A percentile compares a stretch with the other conserved stretches of the same genome.
These are phyloP conservation scores for Diarsia brunnea DNA, from an alignment of 2,888 invertebrate genomes.

Conservation along the genomic window DNA sequence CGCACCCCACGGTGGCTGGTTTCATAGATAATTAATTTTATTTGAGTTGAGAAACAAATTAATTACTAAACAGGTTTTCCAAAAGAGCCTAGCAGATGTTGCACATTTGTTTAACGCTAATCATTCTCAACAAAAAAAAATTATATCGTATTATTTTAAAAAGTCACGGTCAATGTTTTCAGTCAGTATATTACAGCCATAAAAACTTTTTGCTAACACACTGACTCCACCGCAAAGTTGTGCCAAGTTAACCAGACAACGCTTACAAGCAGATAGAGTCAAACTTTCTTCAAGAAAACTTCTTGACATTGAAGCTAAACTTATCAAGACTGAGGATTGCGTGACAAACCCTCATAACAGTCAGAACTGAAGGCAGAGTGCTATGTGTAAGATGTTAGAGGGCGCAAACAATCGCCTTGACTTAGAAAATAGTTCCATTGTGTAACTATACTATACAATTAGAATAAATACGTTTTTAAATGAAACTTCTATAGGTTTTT, in stretches of 20 bases:
- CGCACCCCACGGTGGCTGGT: too few species aligned
- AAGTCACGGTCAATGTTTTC: background rate
- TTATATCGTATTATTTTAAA: background rate
- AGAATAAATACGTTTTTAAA: background rate
- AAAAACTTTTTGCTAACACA: background rate
- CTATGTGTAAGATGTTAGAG: conserved; percentile 49
- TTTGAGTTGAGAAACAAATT: background rate
- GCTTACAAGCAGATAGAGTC: conserved; percentile 11
- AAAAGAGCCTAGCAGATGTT: background rate
- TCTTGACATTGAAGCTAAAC: conserved; percentile 58
- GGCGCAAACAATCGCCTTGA: conserved; percentile 67
- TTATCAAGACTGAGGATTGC: conserved; percentile 46
- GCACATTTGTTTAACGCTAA: background rate
- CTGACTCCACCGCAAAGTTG: conserved; percentile 13
- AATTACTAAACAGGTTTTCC: background rate
- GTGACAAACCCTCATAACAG: conserved; percentile 60
- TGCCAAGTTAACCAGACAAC: conserved; percentile 8
- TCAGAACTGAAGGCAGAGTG: conserved; percentile 36
- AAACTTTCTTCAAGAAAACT: conserved; percentile 49
- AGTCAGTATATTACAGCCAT: background rate
- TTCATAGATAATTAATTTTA: too few species aligned
- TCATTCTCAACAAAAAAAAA: background rate
- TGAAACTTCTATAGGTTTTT: background rate
- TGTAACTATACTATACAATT: background rate
- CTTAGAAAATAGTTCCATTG: conserved; percentile 8